Conservation (phyloP, 2,113 vertebrate genomes). For the Mustelus asterias region DNA sequence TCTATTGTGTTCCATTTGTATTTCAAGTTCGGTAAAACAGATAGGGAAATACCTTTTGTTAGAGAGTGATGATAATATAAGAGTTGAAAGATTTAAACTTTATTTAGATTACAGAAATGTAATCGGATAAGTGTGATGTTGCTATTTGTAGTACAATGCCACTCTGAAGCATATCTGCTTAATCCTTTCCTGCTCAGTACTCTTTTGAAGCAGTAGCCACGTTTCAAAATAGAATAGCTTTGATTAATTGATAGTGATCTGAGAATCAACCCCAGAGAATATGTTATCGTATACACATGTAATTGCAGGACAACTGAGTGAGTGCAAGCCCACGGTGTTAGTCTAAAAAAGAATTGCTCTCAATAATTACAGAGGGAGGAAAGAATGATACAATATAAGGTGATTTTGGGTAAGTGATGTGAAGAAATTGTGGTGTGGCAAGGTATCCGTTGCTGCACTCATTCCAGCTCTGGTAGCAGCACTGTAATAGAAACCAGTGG, state of each 20-base stretch:
- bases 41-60: background rate
- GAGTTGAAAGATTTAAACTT: background rate
- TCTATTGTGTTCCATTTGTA: background rate
- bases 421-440: background rate
- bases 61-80: background rate
- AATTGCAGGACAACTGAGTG: background rate
- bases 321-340: background rate
- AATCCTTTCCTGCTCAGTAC: background rate
- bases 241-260: background rate
- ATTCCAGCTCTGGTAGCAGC: background rate
- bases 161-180: too few relatives aligned
- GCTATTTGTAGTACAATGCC: too few relatives aligned
- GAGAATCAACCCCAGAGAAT: background rate
- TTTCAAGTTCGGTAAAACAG: background rate
- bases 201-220: background rate
- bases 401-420: background rate
- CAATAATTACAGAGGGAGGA: background rate
- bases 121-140: too few relatives aligned
- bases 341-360: background rate
- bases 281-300: background rate
- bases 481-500: background rate
- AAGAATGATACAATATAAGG: background rate
- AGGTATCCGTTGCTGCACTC: background rate
- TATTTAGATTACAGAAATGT: background rate
- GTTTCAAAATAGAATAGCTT: background rate